These are phyloP conservation scores for Bugula neritina DNA, from an alignment of 2,888 invertebrate species.

Conservation along the genomic window DNA sequence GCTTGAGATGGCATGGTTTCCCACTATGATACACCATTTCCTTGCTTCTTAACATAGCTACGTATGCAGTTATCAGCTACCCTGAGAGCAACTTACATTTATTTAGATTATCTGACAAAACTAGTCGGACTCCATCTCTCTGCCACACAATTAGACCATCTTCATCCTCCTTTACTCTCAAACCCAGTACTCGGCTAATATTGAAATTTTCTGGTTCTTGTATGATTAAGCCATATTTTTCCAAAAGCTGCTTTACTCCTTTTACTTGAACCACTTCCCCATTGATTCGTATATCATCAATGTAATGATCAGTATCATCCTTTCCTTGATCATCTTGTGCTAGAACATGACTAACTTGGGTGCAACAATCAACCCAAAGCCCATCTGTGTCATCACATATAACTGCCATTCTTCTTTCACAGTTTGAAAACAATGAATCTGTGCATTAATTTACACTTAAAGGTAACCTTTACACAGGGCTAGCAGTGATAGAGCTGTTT, in stretches of 20 bases:
- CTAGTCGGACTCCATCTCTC: background rate
- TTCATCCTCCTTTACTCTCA: background rate
- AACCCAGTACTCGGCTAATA: background rate
- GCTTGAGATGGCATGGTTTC: background rate
- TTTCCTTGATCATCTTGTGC: background rate
- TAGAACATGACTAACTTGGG: background rate
- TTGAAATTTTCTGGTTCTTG: background rate
- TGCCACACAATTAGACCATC: background rate
- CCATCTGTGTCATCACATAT: constrained; percentile 11
- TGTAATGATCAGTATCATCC: background rate
- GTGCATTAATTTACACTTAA: background rate
- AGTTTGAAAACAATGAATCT: background rate
- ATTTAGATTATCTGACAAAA: background rate
- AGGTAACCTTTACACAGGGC: constrained; percentile 12
- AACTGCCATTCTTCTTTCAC: background rate
- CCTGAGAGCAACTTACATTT: background rate
- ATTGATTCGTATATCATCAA: background rate
- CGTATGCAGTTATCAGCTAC: background rate
- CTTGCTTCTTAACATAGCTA: background rate
- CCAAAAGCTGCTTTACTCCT: background rate
- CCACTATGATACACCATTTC: background rate
- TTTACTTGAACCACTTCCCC: background rate
- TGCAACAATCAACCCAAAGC: background rate
- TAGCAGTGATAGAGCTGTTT: background rate
- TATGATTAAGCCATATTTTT: background rate